Evolutionary conservation across 2,888 invertebrate species (phyloP).

Genomic region (Geotrupes spiniger): DNA sequence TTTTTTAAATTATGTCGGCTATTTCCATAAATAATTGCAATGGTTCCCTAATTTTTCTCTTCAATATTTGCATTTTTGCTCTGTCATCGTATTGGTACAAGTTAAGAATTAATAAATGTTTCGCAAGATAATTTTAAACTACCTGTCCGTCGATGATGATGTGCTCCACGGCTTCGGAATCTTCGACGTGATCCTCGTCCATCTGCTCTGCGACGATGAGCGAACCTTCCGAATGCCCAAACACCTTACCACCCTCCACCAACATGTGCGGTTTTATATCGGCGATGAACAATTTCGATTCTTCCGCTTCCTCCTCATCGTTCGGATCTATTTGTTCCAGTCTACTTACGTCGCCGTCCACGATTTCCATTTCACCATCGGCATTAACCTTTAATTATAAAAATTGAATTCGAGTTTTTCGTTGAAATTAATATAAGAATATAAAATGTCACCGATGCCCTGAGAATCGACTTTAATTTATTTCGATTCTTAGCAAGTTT

Average conservation of each 20-base stretch:
- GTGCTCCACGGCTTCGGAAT: conserved; percentile 41
- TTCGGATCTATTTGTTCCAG: conserved; percentile 29
- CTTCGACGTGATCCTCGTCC: conserved; percentile 31
- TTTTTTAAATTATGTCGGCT: too few relatives aligned
- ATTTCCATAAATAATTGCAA: too few relatives aligned
- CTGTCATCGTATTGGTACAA: too few relatives aligned
- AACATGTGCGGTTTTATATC: conserved; percentile 55
- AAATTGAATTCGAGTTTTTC: conserved; percentile 9
- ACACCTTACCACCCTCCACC: conserved; percentile 48
- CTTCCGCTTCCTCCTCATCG: conserved; percentile 37
- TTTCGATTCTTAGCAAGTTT: conserved; percentile 15
- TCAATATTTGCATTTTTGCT: too few relatives aligned
- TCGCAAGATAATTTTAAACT: conserved; percentile 2
- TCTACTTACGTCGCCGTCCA: conserved; percentile 31
- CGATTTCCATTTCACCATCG: conserved; percentile 46
- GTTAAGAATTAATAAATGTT: too few relatives aligned
- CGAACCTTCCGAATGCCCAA: conserved; percentile 29
- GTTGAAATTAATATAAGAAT: conserved; percentile 8
- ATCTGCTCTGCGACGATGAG: conserved; percentile 29
- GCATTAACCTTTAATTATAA: conserved; percentile 34
- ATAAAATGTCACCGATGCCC: conserved; percentile 5
- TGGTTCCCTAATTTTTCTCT: too few relatives aligned
- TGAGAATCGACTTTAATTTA: too few relatives aligned
- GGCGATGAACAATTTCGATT: conserved; percentile 54
- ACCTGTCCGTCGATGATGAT: conserved; percentile 47